Base-by-base conservation (phyloP, 1,140 invertebrate genomes). In the Ylistrum balloti region DNA sequence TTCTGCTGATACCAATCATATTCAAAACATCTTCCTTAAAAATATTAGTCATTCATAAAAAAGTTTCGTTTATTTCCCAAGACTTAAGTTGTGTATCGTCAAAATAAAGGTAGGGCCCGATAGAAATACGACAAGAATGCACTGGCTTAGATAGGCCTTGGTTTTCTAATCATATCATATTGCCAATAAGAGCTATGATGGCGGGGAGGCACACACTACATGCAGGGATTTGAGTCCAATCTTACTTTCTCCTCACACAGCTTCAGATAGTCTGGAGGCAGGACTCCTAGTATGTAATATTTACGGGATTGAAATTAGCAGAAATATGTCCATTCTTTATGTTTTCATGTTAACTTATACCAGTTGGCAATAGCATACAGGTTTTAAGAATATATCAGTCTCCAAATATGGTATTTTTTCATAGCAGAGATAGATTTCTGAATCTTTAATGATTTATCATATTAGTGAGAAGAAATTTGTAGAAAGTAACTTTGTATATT, bases 111-210 rank as follows among this genome's bases (percentile, higher is more conserved):
- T 74, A 74, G 56, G 56, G 56, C 56, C 22, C 56, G 28, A 45
- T 74, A 17, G 56, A 74, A 74, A 74, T 74, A 74, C 22, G 56
- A 74, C 22, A 74, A 74, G 56, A 74, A 74, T 74, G 56, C 56
- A n/a, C 22, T 74, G 56, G 3, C 56, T 74, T 22, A 74, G 56
- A 74, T 74, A 74, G 56, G 56, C 56, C 22, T 74, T 74, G 56
- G 56, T 74, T 74, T 74, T 74, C 56, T 74, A 74, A 74, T 74
- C 56, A 74, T 74, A 74, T 74, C 56, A 74, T n/a, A 74, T 74
- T 74, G 56, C 56, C 22, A 74, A 74, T 74, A 74, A 74, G 28
- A n/a, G 22, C 56, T 74, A 74, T 74, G n/a, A 74, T n/a, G 56
- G 22, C 17, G n/a, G 56, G 5, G 11, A n/a, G n/a, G n/a, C 56